Evolutionary conservation across 2,113 vertebrate genomes (phyloP).

Genomic region (Barbus barbus): DNA sequence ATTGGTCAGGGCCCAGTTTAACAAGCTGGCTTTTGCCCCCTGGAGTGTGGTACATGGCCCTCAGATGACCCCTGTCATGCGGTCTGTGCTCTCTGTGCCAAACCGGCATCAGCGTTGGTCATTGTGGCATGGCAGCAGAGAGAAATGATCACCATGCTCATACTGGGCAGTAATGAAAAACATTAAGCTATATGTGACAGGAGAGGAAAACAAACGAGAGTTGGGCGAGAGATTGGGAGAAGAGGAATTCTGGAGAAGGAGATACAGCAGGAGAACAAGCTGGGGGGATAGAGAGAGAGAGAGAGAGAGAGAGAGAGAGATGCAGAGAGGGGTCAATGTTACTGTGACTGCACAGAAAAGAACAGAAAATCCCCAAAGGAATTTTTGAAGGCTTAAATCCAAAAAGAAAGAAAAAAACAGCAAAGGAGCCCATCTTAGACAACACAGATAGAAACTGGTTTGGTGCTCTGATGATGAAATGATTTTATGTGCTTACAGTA

Average conservation of each 20-base stretch:
- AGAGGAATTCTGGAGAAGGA: constrained; percentile 1
- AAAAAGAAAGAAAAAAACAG: constrained; percentile 56
- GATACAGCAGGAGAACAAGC: neutral
- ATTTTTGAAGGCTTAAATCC: constrained; percentile 77
- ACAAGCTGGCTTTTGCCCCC: constrained; percentile 48
- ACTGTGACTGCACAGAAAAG: constrained; percentile 71
- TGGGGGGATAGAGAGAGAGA: constrained; percentile 14
- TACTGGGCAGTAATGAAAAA: constrained; percentile 32
- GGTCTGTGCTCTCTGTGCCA: constrained; percentile 44
- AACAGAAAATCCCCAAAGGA: constrained; percentile 74
- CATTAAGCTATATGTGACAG: constrained; percentile 15
- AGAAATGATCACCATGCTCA: neutral
- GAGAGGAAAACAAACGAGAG: neutral
- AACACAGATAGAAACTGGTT: constrained; percentile 24
- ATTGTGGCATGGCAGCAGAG: constrained; percentile 15
- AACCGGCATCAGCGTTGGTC: constrained; percentile 5
- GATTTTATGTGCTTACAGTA: neutral
- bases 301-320: neutral
- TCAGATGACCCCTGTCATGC: constrained; percentile 47
- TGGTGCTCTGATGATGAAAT: neutral
- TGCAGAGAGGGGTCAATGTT: constrained; percentile 60
- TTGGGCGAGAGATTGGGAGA: constrained; percentile 40
- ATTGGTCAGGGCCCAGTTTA: constrained; percentile 44
- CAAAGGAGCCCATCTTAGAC: constrained; percentile 52
- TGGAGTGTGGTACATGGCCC: constrained; percentile 48